phyloP scores from a whole-genome alignment of 2,113 vertebrate genomes.

The Hippocampus zosterae region DNA sequence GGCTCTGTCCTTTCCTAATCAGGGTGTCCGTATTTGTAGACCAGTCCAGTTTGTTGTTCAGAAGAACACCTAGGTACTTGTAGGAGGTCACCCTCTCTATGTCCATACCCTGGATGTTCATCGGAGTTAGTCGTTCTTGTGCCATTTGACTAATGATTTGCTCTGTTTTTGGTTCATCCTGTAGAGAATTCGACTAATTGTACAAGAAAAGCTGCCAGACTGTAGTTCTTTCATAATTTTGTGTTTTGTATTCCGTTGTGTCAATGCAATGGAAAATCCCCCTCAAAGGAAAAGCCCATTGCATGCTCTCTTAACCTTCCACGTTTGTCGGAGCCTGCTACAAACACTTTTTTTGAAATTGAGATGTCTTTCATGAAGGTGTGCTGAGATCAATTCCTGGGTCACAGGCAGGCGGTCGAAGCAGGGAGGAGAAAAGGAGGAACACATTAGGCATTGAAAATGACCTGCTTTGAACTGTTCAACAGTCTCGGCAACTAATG shows the following conservation, averaged over 20 bases:
- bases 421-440: not conserved
- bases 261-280: not conserved
- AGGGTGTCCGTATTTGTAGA: too few relatives aligned
- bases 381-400: conserved; percentile 3
- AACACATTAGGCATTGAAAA: conserved; percentile 1
- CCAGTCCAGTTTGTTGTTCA: too few relatives aligned
- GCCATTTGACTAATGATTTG: not conserved
- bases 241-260: not conserved
- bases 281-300: not conserved
- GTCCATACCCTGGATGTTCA: too few relatives aligned
- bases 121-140: not conserved
- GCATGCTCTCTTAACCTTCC: not conserved
- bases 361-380: not conserved
- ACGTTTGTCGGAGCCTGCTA: not conserved
- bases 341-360: not conserved
- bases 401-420: conserved; percentile 4
- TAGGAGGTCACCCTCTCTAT: too few relatives aligned
- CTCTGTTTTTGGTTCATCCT: not conserved
- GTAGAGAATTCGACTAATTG: not conserved
- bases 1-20: too few relatives aligned
- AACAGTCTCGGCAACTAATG: not conserved
- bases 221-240: not conserved
- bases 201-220: not conserved
- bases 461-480: not conserved
- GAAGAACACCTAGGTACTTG: too few relatives aligned